phyloP scores from a whole-genome alignment of 2,888 invertebrate species.

The Eucera pruinosa region DNA sequence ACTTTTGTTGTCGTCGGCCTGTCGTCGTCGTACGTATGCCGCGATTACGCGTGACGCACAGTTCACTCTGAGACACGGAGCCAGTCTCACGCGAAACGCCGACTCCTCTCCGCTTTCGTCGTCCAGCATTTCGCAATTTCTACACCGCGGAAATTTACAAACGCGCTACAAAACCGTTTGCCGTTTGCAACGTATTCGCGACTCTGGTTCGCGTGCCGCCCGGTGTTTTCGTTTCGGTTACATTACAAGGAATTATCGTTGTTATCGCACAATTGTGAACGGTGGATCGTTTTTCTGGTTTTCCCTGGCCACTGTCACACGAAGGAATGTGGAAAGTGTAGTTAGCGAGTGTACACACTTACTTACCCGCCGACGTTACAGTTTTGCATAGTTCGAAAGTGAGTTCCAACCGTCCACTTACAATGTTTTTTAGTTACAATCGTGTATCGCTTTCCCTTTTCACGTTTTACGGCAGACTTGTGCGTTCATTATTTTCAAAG shows the following conservation, averaged over 20 bases:
- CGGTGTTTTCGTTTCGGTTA: too few relatives aligned
- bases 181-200: not conserved
- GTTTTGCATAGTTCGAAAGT: slow-evolving; percentile 53
- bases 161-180: not conserved
- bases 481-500: not conserved
- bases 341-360: slow-evolving; percentile 1
- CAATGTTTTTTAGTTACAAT: slow-evolving; percentile 13
- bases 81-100: slow-evolving; percentile 1
- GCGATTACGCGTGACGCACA: slow-evolving; percentile 58
- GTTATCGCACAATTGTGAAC: too few relatives aligned
- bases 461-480: not conserved
- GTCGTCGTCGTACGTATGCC: slow-evolving; percentile 56
- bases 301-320: not conserved
- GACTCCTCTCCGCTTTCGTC: slow-evolving; percentile 5
- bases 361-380: too few relatives aligned
- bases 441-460: slow-evolving; percentile 11
- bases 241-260: too few relatives aligned
- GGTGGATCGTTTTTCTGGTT: too few relatives aligned
- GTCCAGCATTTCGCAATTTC: not conserved
- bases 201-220: too few relatives aligned
- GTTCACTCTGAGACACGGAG: slow-evolving; percentile 37
- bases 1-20: slow-evolving; percentile 60
- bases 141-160: not conserved
- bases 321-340: slow-evolving; percentile 40
- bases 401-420: slow-evolving; percentile 32